Percentiles rank a stretch among this genome's conserved stretches.
phyloP scores from a whole-genome alignment of 2,113 vertebrate species.

The Hoplias malabaricus region DNA sequence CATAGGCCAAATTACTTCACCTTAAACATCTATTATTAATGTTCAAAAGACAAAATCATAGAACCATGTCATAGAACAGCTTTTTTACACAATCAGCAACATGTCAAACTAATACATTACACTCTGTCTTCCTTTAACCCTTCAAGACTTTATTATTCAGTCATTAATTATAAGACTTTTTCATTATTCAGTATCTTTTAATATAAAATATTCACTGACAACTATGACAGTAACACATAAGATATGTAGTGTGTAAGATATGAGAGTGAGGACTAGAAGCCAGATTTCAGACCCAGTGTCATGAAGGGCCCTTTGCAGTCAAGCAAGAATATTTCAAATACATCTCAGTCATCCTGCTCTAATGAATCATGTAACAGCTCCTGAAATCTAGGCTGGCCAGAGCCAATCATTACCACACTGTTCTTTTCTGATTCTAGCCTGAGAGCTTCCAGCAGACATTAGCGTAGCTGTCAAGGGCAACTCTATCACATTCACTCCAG shows the following conservation, averaged over 20 bases:
- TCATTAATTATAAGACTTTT: not conserved
- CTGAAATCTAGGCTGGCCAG: not conserved
- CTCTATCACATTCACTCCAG: not conserved
- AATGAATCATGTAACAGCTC: not conserved
- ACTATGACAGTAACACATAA: not conserved
- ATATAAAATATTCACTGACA: not conserved
- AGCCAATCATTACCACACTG: not conserved
- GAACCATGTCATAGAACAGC: no score
- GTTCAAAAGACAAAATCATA: no score
- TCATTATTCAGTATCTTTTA: not conserved
- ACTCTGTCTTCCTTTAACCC: not conserved
- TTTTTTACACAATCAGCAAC: not conserved
- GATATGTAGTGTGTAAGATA: not conserved
- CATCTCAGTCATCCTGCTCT: not conserved
- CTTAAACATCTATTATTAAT: no score
- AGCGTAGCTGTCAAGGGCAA: not conserved
- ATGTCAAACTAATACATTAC: not conserved
- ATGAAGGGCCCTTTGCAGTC: not conserved
- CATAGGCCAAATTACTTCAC: no score
- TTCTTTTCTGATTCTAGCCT: not conserved
- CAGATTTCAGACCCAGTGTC: not conserved
- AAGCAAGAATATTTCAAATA: not conserved
- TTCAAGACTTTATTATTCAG: not conserved
- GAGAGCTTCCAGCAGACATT: not conserved
- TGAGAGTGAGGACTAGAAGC: not conserved